Percentiles rank a stretch among this genome's conserved stretches.
Conservation (phyloP, 2,113 vertebrate species). For the Chionomys nivalis region DNA sequence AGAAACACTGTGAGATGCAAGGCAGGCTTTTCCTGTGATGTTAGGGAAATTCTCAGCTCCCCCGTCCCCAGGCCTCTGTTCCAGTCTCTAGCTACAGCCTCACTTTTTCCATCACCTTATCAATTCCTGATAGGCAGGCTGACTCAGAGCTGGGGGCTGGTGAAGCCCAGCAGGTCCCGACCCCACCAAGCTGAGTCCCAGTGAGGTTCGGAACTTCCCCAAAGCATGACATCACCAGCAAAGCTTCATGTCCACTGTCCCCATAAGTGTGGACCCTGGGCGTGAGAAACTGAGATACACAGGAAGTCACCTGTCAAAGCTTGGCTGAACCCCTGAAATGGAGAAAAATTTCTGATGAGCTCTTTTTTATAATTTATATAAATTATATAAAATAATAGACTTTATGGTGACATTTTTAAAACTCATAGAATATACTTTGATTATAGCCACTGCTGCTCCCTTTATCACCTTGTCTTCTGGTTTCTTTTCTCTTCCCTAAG, state of each 20-base stretch:
- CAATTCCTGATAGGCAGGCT: conserved; percentile 81
- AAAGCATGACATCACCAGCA: conserved; percentile 27
- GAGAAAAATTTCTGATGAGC: not conserved
- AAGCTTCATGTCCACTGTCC: not conserved
- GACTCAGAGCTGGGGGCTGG: conserved; percentile 62
- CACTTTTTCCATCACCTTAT: conserved; percentile 84
- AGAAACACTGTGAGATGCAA: conserved; percentile 61
- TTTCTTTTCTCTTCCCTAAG: not conserved
- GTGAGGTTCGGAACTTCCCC: not conserved
- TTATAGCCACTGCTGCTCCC: not conserved
- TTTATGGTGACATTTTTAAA: not conserved
- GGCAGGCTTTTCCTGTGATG: conserved; percentile 79
- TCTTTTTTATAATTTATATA: not conserved
- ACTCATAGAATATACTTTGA: not conserved
- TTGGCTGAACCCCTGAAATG: not conserved
- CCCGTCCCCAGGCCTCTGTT: conserved; percentile 70
- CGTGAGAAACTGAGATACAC: not conserved
- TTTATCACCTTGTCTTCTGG: not conserved
- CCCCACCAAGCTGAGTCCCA: not conserved
- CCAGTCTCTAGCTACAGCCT: conserved; percentile 58
- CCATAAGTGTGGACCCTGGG: not conserved
- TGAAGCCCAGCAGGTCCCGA: conserved; percentile 41
- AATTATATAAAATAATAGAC: not conserved
- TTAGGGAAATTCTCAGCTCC: conserved; percentile 76
- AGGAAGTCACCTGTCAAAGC: conserved; percentile 29